phyloP scores from a whole-genome alignment of 2,888 invertebrate species.

The Sclerodermus sp. region DNA sequence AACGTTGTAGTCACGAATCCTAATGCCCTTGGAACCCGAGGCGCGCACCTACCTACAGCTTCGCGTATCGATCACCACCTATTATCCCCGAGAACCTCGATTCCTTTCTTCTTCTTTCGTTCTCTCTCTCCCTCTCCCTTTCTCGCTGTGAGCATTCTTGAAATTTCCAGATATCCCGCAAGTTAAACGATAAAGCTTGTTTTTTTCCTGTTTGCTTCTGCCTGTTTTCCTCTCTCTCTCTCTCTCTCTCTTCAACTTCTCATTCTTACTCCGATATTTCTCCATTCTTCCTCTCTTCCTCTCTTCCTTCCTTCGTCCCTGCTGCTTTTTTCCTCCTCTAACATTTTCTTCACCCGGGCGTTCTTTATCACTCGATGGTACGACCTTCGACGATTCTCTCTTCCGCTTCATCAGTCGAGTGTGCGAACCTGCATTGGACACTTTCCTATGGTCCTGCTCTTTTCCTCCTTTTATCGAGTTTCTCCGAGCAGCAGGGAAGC shows the following conservation, averaged over 20 bases:
- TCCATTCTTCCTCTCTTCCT: not conserved
- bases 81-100: slow-evolving; percentile 5
- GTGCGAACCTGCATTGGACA: not conserved
- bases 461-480: too few relatives aligned
- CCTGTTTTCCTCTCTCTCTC: not conserved
- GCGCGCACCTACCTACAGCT: slow-evolving; percentile 9
- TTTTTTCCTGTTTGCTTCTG: too few relatives aligned
- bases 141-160: not conserved
- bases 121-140: slow-evolving; percentile 8
- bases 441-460: too few relatives aligned
- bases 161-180: too few relatives aligned
- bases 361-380: too few relatives aligned
- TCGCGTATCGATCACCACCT: slow-evolving; percentile 18
- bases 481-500: too few relatives aligned
- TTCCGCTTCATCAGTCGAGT: not conserved
- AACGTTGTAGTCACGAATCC: slow-evolving; percentile 34
- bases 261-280: not conserved
- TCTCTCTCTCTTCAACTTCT: slow-evolving; percentile 7
- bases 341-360: too few relatives aligned
- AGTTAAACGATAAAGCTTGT: too few relatives aligned
- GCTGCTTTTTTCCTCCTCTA: too few relatives aligned
- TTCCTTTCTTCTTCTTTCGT: slow-evolving; percentile 15
- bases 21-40: slow-evolving; percentile 28
- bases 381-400: too few relatives aligned
- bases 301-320: not conserved